A percentile compares a stretch with the other conserved stretches of the same genome.
Evolutionary conservation across 92 coral and sea anemone species (phyloP).

Genomic region (Palythoa grandiflora): DNA sequence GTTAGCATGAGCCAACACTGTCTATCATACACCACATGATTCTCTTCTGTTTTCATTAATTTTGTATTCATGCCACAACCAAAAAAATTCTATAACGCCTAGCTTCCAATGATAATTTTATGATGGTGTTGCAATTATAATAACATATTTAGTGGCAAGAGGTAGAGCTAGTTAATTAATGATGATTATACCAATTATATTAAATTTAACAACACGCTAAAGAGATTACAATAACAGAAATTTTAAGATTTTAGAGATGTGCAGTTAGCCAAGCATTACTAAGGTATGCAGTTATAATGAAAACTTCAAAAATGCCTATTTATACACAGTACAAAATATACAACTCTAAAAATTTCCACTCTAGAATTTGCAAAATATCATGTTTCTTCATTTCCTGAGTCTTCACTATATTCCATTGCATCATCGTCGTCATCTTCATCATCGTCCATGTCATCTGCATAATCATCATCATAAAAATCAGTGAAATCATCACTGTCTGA

Average conservation of each 20-base stretch:
- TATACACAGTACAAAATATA: constrained; percentile 85
- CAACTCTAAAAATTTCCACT: constrained; percentile 68
- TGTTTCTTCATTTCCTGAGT: constrained; percentile 98
- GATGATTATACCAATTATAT: not conserved
- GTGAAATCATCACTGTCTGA: constrained; percentile 94
- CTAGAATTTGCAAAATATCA: constrained; percentile 57
- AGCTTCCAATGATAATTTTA: not conserved
- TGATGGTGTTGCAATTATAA: not conserved
- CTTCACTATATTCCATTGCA: constrained; percentile 95
- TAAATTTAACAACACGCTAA: not conserved
- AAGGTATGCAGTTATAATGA: not conserved
- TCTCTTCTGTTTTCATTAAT: not conserved
- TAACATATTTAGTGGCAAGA: not conserved
- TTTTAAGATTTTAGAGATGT: not conserved
- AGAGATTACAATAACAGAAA: not conserved
- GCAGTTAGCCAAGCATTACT: not conserved
- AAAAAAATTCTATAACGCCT: not conserved
- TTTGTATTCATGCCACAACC: not conserved
- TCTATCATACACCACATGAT: not conserved
- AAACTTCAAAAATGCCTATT: constrained; percentile 52
- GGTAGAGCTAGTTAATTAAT: not conserved
- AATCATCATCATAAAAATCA: constrained; percentile 97
- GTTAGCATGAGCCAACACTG: not conserved
- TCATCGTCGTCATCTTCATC: constrained; percentile 95
- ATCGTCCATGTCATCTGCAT: constrained; percentile 93